These are phyloP conservation scores for Muscina levida DNA, from an alignment of 2,888 invertebrate genomes.

Conservation along the genomic window DNA sequence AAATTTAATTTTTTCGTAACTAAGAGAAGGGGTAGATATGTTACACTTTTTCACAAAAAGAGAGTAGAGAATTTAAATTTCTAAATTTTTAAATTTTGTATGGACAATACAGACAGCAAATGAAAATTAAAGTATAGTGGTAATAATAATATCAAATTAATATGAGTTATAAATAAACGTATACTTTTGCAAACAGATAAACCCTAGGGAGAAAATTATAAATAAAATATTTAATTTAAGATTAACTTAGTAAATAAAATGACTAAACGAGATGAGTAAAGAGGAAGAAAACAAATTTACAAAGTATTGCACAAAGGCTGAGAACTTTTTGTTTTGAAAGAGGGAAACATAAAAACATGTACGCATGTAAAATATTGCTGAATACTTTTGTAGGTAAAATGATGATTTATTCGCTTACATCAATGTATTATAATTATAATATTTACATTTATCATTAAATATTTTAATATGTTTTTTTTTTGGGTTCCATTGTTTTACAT, in stretches of 20 bases:
- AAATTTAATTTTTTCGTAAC: constrained; percentile 20
- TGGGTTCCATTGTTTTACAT: constrained; percentile 36
- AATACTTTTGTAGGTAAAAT: constrained; percentile 75
- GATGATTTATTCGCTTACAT: constrained; percentile 68
- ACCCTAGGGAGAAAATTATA: no score
- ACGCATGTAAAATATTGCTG: constrained; percentile 52
- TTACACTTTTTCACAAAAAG: constrained; percentile 47
- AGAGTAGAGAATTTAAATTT: constrained; percentile 31
- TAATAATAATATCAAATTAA: constrained; percentile 53
- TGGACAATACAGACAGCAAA: not conserved
- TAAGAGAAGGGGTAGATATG: constrained; percentile 46
- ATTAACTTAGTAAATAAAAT: constrained; percentile 36
- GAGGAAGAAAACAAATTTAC: constrained; percentile 52
- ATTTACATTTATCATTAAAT: constrained; percentile 10
- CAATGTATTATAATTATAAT: constrained; percentile 27
- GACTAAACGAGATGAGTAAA: constrained; percentile 34
- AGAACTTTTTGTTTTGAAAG: not conserved
- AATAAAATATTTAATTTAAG: constrained; percentile 9
- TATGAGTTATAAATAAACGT: constrained; percentile 38
- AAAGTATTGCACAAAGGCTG: constrained; percentile 65
- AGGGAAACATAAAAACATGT: constrained; percentile 22
- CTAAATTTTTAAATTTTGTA: no score
- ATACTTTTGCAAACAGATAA: constrained; percentile 38
- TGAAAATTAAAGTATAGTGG: constrained; percentile 4
- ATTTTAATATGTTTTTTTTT: not conserved